Evolutionary conservation across 2,888 invertebrate species (phyloP).

Genomic region (Dendrolimus houi): DNA sequence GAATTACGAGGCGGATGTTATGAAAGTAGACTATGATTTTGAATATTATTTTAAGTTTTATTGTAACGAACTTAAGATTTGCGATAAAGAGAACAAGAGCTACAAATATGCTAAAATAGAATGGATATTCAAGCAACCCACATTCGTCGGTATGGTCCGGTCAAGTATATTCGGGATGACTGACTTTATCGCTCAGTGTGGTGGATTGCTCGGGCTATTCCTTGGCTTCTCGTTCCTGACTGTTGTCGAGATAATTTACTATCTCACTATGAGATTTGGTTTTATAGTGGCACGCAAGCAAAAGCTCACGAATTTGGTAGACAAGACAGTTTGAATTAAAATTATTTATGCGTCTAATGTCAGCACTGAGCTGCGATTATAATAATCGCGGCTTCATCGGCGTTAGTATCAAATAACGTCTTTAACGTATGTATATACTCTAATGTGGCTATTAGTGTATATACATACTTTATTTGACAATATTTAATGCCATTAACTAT

Average conservation of each 20-base stretch:
- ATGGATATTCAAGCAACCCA: background rate
- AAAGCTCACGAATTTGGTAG: background rate
- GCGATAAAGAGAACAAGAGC: background rate
- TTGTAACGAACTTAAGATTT: background rate
- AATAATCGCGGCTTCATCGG: too few relatives aligned
- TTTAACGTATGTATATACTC: too few relatives aligned
- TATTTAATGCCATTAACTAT: too few relatives aligned
- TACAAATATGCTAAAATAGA: background rate
- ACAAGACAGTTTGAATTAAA: too few relatives aligned
- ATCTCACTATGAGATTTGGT: background rate
- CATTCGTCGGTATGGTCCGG: background rate
- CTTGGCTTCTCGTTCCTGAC: background rate
- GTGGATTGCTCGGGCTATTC: background rate
- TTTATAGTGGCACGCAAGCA: background rate
- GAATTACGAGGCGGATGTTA: background rate
- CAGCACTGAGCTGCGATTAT: too few relatives aligned
- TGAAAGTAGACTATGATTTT: background rate
- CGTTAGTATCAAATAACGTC: too few relatives aligned
- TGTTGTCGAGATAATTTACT: background rate
- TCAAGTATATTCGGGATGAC: background rate
- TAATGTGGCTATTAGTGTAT: too few relatives aligned
- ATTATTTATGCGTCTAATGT: too few relatives aligned
- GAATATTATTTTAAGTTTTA: background rate
- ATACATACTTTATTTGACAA: too few relatives aligned
- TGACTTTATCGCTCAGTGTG: background rate